Base-by-base conservation (phyloP, 2,797 vertebrate genomes). In the Erethizon dorsatum region DNA sequence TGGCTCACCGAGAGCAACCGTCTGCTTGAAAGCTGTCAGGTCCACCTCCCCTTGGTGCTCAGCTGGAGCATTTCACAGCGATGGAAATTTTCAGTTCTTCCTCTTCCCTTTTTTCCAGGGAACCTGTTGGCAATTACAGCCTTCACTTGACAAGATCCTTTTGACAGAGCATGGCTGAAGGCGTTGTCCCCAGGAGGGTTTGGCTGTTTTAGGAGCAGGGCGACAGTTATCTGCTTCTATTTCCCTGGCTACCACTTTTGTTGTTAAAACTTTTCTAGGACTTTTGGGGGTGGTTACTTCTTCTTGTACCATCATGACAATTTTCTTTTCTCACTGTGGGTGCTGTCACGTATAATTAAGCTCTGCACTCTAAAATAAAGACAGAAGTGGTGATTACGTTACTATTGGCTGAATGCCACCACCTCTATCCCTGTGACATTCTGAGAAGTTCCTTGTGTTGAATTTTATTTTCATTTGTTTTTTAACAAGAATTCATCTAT, bases 191-290 rank as follows among this genome's bases (percentile, higher is more conserved):
- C 73, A 24, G 31, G 85, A 96, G 78, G 47, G 11, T 69, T 89
- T 79, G 12, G 47, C 90, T n/a, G 33, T 88, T 92, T 95, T 37
- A 37, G 92, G 65, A 92, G 84, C 57, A 52, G 6, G 45, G 33
- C 47, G 47, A 94, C 83, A 75, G 77, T 94, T 83, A 54, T 57
- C 57, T 84, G n/a, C 93, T 91, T 91, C 28, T 1, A 28, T 93
- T 47, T 90, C 83, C 28, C 56, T 63, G 78, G 61, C 92, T 95
- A 75, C 84, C 63, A 88, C n/a, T 94, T 92, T 93, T 90, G 75
- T 78, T 95, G 85, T 89, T 94, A 65, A 95, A 97, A 97, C 90
- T 96, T 96, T 73, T 78, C 88, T 37, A 61, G 61, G 87, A 94
- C 96, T 90, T 96, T 94, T 41, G 37, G 31, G 59, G 65, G 83